Conservation (phyloP, 2,888 invertebrate species). For the Lumbricus terrestris region DNA sequence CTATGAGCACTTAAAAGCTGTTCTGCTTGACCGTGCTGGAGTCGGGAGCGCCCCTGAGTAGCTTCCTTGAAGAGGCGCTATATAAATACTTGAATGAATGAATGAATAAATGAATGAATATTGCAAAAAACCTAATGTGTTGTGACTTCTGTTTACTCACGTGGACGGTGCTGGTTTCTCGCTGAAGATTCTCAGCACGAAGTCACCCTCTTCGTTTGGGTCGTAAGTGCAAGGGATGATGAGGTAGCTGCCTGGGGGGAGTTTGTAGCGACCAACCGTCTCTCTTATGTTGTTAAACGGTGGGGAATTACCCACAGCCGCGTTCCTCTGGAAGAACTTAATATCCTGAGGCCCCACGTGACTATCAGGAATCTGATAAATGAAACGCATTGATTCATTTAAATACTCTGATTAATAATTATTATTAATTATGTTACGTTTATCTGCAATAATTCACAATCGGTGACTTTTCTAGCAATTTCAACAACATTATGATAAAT, state of each 20-base stretch:
- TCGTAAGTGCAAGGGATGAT: slow-evolving; percentile 96
- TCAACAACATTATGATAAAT: background rate
- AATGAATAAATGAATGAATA: too few species aligned
- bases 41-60: too few species aligned
- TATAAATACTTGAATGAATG: too few species aligned
- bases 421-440: too few species aligned
- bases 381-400: background rate
- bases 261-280: slow-evolving; percentile 56
- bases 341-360: slow-evolving; percentile 68
- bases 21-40: too few species aligned
- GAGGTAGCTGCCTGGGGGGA: slow-evolving; percentile 89
- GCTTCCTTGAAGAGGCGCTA: too few species aligned
- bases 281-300: slow-evolving; percentile 87
- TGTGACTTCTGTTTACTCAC: slow-evolving; percentile 30
- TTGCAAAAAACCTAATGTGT: too few species aligned
- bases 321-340: slow-evolving; percentile 92
- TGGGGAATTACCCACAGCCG: slow-evolving; percentile 83
- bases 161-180: slow-evolving; percentile 62
- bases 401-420: too few species aligned
- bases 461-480: background rate
- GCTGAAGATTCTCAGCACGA: slow-evolving; percentile 88
- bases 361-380: background rate
- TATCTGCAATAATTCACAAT: background rate
- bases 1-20: too few species aligned
- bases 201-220: slow-evolving; percentile 91